phyloP scores from a whole-genome alignment of 2,888 invertebrate species.

The Leptothorax acervorum region DNA sequence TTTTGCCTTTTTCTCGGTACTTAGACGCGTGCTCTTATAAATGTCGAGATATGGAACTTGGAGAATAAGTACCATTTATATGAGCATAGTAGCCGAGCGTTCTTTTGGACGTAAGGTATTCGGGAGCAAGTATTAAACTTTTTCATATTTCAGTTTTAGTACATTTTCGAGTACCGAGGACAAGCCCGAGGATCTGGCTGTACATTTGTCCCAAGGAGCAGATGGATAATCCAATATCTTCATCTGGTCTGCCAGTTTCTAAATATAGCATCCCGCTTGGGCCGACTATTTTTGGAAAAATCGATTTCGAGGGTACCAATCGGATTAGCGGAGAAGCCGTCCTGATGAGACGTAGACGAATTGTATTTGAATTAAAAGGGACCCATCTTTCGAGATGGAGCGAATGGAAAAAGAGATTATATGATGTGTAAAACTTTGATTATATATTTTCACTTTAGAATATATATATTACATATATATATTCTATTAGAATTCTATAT shows the following conservation, averaged over 20 bases:
- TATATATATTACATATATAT: background rate
- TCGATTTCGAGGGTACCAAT: slow-evolving; percentile 16
- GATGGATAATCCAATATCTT: background rate
- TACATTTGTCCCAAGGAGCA: background rate
- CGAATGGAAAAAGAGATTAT: background rate
- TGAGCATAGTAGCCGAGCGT: background rate
- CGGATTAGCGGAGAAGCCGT: background rate
- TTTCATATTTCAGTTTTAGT: background rate
- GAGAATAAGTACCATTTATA: background rate
- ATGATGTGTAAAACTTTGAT: background rate
- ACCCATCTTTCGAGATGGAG: background rate
- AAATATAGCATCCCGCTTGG: background rate
- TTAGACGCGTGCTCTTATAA: background rate
- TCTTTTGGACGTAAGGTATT: background rate
- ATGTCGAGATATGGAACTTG: background rate
- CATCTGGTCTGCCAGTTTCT: slow-evolving; percentile 1
- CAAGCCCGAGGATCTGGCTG: too few relatives aligned
- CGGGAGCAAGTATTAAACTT: too few relatives aligned
- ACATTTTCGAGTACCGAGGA: too few relatives aligned
- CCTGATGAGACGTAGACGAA: background rate
- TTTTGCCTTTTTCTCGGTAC: background rate
- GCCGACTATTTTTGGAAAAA: slow-evolving; percentile 36
- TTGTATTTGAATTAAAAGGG: background rate
- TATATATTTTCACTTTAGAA: background rate
- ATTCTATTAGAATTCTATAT: background rate